Conservation (phyloP, 1,140 invertebrate genomes). For the Eubasilissa regina region DNA sequence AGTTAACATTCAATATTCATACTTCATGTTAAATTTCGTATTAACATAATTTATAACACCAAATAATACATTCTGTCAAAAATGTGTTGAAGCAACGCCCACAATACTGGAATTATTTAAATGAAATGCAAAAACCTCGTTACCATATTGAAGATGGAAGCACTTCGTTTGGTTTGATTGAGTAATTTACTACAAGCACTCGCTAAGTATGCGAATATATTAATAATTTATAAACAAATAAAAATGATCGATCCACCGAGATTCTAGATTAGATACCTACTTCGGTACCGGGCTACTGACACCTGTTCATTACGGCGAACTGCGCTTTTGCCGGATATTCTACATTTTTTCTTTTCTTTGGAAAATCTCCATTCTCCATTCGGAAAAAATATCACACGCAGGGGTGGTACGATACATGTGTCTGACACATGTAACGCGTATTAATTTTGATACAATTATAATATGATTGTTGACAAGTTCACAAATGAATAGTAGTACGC, state of each 20-base stretch:
- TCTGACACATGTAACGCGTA: too few species aligned
- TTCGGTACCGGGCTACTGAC: background rate
- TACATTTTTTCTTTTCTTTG: too few species aligned
- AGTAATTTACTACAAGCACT: slow-evolving; percentile 49
- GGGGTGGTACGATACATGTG: too few species aligned
- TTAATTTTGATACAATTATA: too few species aligned
- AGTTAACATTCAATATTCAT: slow-evolving; percentile 45
- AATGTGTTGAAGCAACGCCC: slow-evolving; percentile 50
- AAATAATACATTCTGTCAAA: slow-evolving; percentile 53
- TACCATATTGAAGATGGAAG: slow-evolving; percentile 49
- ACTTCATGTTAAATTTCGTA: slow-evolving; percentile 40
- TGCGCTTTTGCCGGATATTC: too few species aligned
- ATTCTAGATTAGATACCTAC: background rate
- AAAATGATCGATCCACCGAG: slow-evolving; percentile 33
- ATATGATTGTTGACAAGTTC: too few species aligned
- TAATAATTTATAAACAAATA: slow-evolving; percentile 45
- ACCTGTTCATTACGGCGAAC: too few species aligned
- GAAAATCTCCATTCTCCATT: too few species aligned
- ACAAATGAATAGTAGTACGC: too few species aligned
- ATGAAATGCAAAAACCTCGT: slow-evolving; percentile 51
- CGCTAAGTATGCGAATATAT: slow-evolving; percentile 28
- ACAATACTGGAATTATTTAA: slow-evolving; percentile 47
- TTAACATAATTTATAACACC: slow-evolving; percentile 54
- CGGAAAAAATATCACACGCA: too few species aligned
- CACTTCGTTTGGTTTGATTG: slow-evolving; percentile 40